phyloP scores from a whole-genome alignment of 2,888 invertebrate species.

The Saturnia japonica region DNA sequence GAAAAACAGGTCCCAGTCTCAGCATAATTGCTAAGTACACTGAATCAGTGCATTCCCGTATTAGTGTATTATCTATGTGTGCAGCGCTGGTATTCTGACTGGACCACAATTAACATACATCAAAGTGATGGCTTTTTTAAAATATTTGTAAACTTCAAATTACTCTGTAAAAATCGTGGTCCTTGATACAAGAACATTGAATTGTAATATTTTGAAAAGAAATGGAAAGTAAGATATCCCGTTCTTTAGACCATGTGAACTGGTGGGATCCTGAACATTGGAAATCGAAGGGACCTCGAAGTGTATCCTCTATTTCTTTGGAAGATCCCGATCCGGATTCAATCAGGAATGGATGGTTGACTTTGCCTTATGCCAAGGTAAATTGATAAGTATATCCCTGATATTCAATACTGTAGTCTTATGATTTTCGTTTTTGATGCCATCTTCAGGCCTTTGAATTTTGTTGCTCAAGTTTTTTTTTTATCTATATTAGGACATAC shows the following conservation, averaged over 20 bases:
- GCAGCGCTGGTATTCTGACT: too few relatives aligned
- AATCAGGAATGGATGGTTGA: conserved; percentile 73
- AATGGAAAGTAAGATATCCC: conserved; percentile 61
- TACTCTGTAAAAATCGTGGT: background rate
- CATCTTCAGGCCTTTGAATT: background rate
- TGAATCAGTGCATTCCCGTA: too few relatives aligned
- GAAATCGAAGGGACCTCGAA: conserved; percentile 50
- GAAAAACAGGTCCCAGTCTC: too few relatives aligned
- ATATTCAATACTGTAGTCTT: background rate
- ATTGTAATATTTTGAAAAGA: background rate
- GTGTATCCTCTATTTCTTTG: conserved; percentile 58
- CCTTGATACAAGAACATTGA: background rate
- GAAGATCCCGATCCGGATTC: conserved; percentile 60
- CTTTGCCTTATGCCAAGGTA: conserved; percentile 61
- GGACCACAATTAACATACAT: too few relatives aligned
- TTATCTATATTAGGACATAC: background rate
- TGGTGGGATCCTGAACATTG: conserved; percentile 73
- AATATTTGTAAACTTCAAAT: background rate
- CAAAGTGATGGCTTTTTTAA: background rate
- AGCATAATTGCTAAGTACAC: too few relatives aligned
- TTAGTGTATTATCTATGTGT: too few relatives aligned
- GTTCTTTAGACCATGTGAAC: conserved; percentile 61
- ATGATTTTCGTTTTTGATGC: background rate
- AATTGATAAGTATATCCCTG: conserved; percentile 2
- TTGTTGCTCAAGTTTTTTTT: background rate